A percentile compares a stretch with the other conserved stretches of the same genome.
These are phyloP conservation scores for Synanthedon andrenaeformis DNA, from an alignment of 2,888 invertebrate genomes.

Conservation along the genomic window DNA sequence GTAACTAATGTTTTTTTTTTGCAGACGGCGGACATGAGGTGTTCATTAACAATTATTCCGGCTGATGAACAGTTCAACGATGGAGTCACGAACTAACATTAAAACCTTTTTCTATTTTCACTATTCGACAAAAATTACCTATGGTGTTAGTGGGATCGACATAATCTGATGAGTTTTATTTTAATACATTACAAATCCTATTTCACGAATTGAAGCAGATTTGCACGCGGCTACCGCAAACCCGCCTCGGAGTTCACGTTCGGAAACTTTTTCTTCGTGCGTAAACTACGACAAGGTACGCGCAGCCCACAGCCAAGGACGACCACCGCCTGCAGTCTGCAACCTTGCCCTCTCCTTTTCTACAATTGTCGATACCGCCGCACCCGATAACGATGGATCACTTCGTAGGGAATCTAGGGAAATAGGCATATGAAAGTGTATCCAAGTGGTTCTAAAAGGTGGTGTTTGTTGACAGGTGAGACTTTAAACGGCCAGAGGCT, in stretches of 20 bases:
- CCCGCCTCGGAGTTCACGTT: constrained; percentile 26
- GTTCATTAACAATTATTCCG: background rate
- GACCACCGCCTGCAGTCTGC: constrained; percentile 45
- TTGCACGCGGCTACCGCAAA: constrained; percentile 41
- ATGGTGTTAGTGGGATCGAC: background rate
- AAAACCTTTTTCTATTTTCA: background rate
- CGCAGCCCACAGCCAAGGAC: constrained; percentile 59
- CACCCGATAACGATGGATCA: constrained; percentile 34
- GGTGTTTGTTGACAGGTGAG: constrained; percentile 72
- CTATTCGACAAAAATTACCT: background rate
- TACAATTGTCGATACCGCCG: constrained; percentile 18
- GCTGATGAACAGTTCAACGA: background rate
- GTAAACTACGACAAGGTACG: constrained; percentile 31
- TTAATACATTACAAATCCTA: too few relatives aligned
- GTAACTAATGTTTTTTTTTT: background rate
- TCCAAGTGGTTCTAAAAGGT: background rate
- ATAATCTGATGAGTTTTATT: background rate
- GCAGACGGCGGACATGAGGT: background rate
- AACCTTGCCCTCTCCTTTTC: constrained; percentile 3
- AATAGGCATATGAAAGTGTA: background rate
- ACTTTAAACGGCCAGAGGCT: constrained; percentile 86
- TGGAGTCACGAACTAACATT: background rate
- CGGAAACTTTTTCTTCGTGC: constrained; percentile 12
- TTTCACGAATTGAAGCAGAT: constrained; percentile 15
- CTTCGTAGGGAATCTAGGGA: constrained; percentile 37